phyloP scores from a whole-genome alignment of 2,888 invertebrate species.

The Choreutis nemorana region DNA sequence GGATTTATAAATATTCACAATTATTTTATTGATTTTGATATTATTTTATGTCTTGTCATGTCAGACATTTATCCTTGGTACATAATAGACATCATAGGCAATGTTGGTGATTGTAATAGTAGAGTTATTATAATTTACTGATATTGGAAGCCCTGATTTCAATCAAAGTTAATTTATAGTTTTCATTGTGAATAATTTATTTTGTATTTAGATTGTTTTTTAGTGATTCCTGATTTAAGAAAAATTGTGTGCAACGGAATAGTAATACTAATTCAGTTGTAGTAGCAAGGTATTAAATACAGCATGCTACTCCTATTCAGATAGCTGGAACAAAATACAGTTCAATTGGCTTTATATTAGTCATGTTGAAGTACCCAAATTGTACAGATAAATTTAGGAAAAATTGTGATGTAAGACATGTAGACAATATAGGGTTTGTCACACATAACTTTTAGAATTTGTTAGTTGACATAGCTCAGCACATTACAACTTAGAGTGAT shows the following conservation, averaged over 20 bases:
- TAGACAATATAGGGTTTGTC: conserved; percentile 67
- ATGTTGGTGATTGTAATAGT: too few relatives aligned
- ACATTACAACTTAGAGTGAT: conserved; percentile 51
- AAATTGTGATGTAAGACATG: conserved; percentile 68
- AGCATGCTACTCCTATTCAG: conserved; percentile 30
- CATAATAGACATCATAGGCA: too few relatives aligned
- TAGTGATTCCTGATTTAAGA: conserved; percentile 33
- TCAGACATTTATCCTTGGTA: too few relatives aligned
- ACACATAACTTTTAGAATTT: conserved; percentile 55
- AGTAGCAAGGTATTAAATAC: conserved; percentile 56
- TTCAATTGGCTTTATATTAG: conserved; percentile 41
- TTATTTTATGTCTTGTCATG: too few relatives aligned
- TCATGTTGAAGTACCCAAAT: conserved; percentile 44
- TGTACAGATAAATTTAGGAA: conserved; percentile 68
- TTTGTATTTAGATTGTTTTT: conserved; percentile 50
- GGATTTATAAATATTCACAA: too few relatives aligned
- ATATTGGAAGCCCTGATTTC: too few relatives aligned
- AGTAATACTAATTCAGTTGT: conserved; percentile 19
- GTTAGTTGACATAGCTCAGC: conserved; percentile 56
- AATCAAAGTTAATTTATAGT: conserved; percentile 61
- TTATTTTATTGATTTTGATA: too few relatives aligned
- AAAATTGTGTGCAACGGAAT: conserved; percentile 39
- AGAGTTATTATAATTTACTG: too few relatives aligned
- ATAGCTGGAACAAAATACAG: conserved; percentile 27
- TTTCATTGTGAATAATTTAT: conserved; percentile 61